Conservation (phyloP, 2,888 invertebrate genomes). For the Desoria tigrina region DNA sequence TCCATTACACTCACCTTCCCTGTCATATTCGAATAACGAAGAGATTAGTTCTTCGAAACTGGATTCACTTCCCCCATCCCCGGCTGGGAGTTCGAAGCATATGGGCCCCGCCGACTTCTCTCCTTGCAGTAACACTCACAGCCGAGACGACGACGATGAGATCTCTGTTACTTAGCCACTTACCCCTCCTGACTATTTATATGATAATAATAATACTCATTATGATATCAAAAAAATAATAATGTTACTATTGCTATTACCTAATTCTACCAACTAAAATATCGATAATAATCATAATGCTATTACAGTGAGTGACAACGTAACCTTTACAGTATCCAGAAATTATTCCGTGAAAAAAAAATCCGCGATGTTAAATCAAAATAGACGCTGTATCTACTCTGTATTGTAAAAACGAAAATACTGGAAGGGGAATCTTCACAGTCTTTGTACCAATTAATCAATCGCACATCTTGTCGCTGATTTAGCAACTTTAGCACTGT, state of each 20-base stretch:
- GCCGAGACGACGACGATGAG: constrained; percentile 46
- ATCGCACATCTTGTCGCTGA: too few relatives aligned
- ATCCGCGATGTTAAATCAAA: too few relatives aligned
- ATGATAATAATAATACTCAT: neutral
- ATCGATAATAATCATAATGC: neutral
- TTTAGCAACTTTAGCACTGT: too few relatives aligned
- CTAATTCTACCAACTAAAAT: neutral
- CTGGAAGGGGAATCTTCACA: too few relatives aligned
- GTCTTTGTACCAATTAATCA: too few relatives aligned
- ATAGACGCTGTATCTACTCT: too few relatives aligned
- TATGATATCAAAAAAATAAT: neutral
- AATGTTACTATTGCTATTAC: too few relatives aligned
- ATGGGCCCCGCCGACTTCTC: constrained; percentile 39
- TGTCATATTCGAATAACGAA: constrained; percentile 38
- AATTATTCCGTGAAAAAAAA: neutral
- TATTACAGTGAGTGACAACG: neutral
- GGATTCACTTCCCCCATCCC: constrained; percentile 38
- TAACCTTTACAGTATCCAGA: neutral
- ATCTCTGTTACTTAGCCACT: constrained; percentile 45
- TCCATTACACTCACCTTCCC: constrained; percentile 60
- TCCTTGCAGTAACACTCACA: constrained; percentile 30
- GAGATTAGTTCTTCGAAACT: constrained; percentile 40
- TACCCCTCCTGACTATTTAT: neutral
- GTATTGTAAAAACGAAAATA: too few relatives aligned
- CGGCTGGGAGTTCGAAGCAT: constrained; percentile 27